Evolutionary conservation across 2,888 invertebrate genomes (phyloP).

Genomic region (Blomia tropicalis): DNA sequence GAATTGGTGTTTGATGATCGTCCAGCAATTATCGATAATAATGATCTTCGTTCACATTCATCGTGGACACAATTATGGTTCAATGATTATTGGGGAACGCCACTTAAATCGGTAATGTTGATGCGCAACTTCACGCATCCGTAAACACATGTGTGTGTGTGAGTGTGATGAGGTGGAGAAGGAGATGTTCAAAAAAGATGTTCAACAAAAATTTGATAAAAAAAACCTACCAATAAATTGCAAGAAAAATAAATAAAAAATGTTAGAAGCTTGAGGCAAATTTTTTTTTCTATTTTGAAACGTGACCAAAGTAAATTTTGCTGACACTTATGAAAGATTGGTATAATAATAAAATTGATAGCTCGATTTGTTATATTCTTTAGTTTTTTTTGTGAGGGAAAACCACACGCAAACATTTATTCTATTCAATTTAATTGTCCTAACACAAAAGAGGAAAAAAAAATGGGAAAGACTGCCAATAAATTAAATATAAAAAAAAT

Average conservation of each 20-base stretch:
- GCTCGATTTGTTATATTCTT: too few species aligned
- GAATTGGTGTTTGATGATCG: slow-evolving; percentile 88
- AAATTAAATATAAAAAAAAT: too few species aligned
- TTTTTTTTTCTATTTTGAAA: background rate
- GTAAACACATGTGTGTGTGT: background rate
- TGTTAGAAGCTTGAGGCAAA: background rate
- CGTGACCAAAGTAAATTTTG: background rate
- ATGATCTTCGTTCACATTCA: slow-evolving; percentile 77
- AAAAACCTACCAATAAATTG: too few species aligned
- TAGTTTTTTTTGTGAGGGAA: too few species aligned
- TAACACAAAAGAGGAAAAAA: too few species aligned
- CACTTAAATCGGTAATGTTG: slow-evolving; percentile 89
- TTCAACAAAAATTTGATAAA: too few species aligned
- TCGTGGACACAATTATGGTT: slow-evolving; percentile 64
- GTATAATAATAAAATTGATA: too few species aligned
- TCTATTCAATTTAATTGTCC: too few species aligned
- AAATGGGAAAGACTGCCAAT: too few species aligned
- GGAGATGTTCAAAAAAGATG: background rate
- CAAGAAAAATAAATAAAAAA: too few species aligned
- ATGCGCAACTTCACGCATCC: background rate
- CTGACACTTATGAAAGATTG: too few species aligned
- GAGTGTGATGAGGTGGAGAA: background rate
- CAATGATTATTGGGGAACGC: slow-evolving; percentile 97
- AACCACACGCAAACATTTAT: too few species aligned
- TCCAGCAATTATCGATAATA: slow-evolving; percentile 87